Percentiles rank a stretch among this genome's conserved stretches.
These are phyloP conservation scores for Anticlea derivata DNA, from an alignment of 2,888 invertebrate species.

Conservation along the genomic window DNA sequence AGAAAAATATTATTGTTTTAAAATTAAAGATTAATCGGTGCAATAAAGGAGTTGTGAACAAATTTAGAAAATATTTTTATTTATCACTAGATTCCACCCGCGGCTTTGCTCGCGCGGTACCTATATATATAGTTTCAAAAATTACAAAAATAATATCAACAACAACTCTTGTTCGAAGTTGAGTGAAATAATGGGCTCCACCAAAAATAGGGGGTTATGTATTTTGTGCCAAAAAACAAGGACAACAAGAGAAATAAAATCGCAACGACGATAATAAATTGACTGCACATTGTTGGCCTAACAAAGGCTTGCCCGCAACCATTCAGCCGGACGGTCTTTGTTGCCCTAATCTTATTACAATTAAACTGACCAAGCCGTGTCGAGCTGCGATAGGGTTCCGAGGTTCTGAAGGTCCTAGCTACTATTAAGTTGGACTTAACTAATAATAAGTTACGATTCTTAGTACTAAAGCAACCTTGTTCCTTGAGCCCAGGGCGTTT, in stretches of 20 bases:
- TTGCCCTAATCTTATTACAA: constrained; percentile 13
- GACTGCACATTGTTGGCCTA: constrained; percentile 10
- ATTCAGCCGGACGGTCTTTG: constrained; percentile 9
- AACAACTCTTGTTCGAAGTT: no score
- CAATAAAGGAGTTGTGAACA: constrained; percentile 77
- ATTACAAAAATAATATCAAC: no score
- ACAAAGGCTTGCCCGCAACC: constrained; percentile 10
- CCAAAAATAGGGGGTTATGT: no score
- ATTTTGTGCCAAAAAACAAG: neutral
- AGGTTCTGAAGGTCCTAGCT: neutral
- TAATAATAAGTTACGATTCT: no score
- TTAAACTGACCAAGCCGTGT: neutral
- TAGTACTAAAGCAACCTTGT: no score
- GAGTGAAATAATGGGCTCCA: no score
- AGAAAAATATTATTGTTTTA: neutral
- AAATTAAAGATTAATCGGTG: constrained; percentile 75
- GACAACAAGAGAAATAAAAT: constrained; percentile 5
- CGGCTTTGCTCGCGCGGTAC: no score
- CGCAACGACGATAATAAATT: constrained; percentile 19
- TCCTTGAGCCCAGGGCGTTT: no score
- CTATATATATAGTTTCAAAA: no score
- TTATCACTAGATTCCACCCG: no score
- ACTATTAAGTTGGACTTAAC: no score
- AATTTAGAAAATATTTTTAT: constrained; percentile 42
- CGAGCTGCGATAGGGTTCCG: neutral